Evolutionary conservation across 2,888 invertebrate species (phyloP), one percentile per base, ranked within the genome.

Genomic region (Ophion costatus): DNA sequence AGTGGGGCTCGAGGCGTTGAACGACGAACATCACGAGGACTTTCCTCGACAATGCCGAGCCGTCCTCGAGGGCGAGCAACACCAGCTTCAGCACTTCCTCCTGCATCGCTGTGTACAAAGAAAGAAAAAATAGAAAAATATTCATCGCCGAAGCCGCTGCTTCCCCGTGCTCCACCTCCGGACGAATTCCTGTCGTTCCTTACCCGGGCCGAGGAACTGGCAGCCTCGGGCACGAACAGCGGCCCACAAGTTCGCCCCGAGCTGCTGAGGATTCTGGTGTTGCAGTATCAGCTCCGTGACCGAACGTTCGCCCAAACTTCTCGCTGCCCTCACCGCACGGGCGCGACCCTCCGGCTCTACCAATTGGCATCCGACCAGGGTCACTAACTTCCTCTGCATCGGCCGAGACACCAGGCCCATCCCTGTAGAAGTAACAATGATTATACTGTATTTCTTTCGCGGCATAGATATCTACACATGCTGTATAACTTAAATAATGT

Each of bases 21-120:
- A 99, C 99, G 67, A 99, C 99, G 95, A 99, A 99, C 98, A 99
- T 98, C 86, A 99, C 99, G 90, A 99, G 95, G 71, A 98, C 98
- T 95, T 98, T 98, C 88, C 98, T 95, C 0, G 98, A 98, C 86
- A 99, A 94, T 4, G 98, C 98, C 0, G 98, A 98, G 11, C 99
- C 99, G 94, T 99, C 99, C 94, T 99, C 98, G 71, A 99, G 94
- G 0, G 99, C 98, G 86, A 99, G 94, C 61, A 99, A 95, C 66
- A 99, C 99, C 87, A 99, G 95, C 92, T 98, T 98, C 56, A 99
- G 95, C 76, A 99, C 99, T 94, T 99, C 99, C 93, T 99, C 99
- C 95, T 99, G 99, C 99, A 99, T 99, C 33, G 98, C 99, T 95
- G 22, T 17, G 59, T 3, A 20, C 5, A 22, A 59, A 56, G n/a